These are phyloP conservation scores for Paralvinella palmiformis DNA, from an alignment of 1,140 invertebrate species.

Conservation along the genomic window DNA sequence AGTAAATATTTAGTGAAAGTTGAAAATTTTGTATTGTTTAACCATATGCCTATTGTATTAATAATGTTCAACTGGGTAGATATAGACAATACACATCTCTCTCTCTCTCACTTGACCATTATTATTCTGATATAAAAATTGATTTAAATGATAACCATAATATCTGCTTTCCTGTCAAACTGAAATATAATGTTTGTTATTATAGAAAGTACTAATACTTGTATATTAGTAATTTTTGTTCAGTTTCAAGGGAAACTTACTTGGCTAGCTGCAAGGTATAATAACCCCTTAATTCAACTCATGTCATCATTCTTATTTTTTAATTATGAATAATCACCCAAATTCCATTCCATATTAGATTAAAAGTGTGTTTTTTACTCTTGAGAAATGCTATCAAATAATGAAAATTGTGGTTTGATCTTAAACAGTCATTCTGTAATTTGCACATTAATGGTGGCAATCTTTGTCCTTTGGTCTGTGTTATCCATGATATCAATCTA, in stretches of 20 bases:
- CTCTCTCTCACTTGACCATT: background rate
- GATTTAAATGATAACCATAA: background rate
- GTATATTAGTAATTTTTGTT: background rate
- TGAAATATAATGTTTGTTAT: background rate
- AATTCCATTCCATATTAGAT: too few species aligned
- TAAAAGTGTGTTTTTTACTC: too few species aligned
- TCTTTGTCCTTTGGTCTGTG: background rate
- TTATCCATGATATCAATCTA: background rate
- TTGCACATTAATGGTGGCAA: background rate
- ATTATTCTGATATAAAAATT: too few species aligned
- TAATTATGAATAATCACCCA: too few species aligned
- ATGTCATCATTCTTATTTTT: too few species aligned
- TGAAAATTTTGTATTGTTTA: background rate
- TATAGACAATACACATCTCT: conserved; percentile 13
- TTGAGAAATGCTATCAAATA: too few species aligned
- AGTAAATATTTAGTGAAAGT: too few species aligned
- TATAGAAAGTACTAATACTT: background rate
- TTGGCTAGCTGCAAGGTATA: too few species aligned
- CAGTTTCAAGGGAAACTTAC: background rate
- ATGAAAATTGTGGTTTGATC: background rate
- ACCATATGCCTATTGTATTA: background rate
- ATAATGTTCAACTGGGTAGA: conserved; percentile 4
- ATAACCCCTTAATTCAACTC: too few species aligned
- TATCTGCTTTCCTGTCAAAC: background rate
- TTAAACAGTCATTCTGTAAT: background rate